Conservation (phyloP, 2,113 vertebrate species). For the Mohoua ochrocephala region DNA sequence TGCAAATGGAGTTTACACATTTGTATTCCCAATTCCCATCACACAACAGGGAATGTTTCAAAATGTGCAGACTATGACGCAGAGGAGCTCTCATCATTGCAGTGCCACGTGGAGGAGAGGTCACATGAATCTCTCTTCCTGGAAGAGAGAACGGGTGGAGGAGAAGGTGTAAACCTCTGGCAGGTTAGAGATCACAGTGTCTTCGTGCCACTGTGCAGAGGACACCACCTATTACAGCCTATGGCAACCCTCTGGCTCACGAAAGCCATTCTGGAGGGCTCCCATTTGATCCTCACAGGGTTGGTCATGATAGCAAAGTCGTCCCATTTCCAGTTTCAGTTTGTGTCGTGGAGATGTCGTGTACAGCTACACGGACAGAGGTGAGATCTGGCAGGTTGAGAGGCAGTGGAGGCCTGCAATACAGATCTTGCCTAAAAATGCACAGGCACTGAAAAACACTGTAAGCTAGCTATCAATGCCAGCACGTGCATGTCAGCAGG, state of each 20-base stretch:
- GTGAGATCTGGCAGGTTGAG: background rate
- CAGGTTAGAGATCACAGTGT: background rate
- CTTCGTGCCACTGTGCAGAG: background rate
- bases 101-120: background rate
- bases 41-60: background rate
- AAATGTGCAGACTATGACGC: background rate
- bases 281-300: rapidly evolving
- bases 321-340: background rate
- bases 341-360: rapidly evolving
- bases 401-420: background rate
- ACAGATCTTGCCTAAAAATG: background rate
- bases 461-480: background rate
- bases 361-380: background rate
- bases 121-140: background rate
- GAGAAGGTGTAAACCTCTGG: background rate
- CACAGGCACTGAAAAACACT: background rate
- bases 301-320: background rate
- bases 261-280: background rate
- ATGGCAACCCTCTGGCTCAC: background rate
- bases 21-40: background rate
- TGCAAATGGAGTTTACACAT: background rate
- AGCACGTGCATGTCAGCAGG: background rate
- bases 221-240: background rate
- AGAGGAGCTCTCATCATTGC: background rate
- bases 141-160: background rate